phyloP scores from a whole-genome alignment of 2,888 invertebrate genomes.

The Trachelus iudaicus region DNA sequence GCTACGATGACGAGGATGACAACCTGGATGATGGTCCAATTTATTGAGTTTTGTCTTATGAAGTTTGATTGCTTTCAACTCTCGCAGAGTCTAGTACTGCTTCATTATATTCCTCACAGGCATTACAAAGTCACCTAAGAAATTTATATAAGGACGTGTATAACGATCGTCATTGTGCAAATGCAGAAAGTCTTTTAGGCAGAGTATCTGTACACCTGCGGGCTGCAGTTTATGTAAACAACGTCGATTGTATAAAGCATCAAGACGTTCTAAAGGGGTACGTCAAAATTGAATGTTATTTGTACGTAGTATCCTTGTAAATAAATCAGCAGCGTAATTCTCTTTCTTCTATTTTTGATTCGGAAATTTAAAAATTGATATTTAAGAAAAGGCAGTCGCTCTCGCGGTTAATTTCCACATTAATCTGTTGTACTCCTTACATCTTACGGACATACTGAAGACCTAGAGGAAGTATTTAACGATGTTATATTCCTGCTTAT shows the following conservation, averaged over 20 bases:
- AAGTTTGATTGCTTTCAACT: neutral
- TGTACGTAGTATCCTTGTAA: no score
- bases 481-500: neutral
- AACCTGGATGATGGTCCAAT: conserved; percentile 86
- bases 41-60: conserved; percentile 67
- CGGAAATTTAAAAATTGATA: no score
- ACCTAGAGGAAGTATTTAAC: neutral
- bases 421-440: no score
- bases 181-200: neutral
- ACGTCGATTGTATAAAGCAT: neutral
- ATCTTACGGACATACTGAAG: neutral
- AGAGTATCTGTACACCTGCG: neutral
- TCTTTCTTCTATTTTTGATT: no score
- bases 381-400: no score
- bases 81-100: no score
- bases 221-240: neutral
- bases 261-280: neutral
- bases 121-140: neutral
- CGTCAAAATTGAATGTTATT: neutral
- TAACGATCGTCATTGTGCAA: no score
- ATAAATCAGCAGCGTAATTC: no score
- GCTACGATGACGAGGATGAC: conserved; percentile 88
- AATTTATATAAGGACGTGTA: neutral
- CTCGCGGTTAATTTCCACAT: no score
- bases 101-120: neutral